A percentile compares a stretch with the other conserved stretches of the same genome.
Conservation (phyloP, 2,113 vertebrate species). For the Desmodus rotundus region DNA sequence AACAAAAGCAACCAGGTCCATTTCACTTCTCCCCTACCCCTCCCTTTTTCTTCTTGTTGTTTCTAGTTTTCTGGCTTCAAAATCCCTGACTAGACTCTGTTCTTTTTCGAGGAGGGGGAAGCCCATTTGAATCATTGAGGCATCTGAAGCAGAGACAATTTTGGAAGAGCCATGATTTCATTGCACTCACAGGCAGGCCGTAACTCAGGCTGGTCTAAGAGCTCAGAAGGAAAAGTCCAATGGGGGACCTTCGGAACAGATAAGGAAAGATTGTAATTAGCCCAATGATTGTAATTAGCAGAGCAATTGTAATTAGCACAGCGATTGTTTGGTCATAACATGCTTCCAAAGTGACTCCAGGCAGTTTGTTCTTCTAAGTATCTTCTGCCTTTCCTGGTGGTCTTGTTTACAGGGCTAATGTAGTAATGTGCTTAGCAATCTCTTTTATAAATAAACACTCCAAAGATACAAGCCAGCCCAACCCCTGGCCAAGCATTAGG, state of each 20-base stretch:
- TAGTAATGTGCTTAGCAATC: constrained; percentile 57
- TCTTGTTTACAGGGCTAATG: constrained; percentile 57
- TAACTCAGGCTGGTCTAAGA: constrained; percentile 55
- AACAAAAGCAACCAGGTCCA: not conserved
- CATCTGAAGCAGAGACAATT: constrained; percentile 53
- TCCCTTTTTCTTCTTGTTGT: not conserved
- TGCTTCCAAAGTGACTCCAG: constrained; percentile 69
- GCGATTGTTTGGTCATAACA: constrained; percentile 70
- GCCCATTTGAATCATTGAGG: constrained; percentile 14
- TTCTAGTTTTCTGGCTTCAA: constrained; percentile 42
- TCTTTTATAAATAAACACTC: constrained; percentile 61
- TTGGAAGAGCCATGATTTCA: constrained; percentile 49
- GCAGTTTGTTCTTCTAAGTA: constrained; percentile 68
- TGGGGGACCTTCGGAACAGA: constrained; percentile 50
- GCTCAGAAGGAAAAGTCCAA: constrained; percentile 31
- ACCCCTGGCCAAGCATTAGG: constrained; percentile 34
- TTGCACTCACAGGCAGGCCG: not conserved
- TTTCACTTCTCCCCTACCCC: not conserved
- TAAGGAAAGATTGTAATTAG: constrained; percentile 74
- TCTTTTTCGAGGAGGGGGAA: not conserved
- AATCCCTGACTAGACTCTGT: constrained; percentile 41
- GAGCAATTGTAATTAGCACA: constrained; percentile 72
- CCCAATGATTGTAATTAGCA: constrained; percentile 69
- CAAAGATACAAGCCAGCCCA: constrained; percentile 40
- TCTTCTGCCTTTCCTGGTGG: constrained; percentile 52